phyloP scores from a whole-genome alignment of 2,797 vertebrate species.

The Gobionotothen gibberifrons region DNA sequence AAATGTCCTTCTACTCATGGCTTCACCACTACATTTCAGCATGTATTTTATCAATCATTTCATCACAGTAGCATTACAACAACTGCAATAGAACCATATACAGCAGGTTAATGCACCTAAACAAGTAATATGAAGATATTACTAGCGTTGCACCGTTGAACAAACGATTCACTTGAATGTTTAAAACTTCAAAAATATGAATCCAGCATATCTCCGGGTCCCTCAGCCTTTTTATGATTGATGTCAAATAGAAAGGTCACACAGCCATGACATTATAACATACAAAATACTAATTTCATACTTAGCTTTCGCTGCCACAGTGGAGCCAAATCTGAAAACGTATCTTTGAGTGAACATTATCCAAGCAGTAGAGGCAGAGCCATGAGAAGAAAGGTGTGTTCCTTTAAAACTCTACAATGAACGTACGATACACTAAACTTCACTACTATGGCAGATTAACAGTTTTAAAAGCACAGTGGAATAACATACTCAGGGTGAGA shows the following conservation, averaged over 20 bases:
- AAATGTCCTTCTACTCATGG: background rate
- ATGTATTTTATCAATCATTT: background rate
- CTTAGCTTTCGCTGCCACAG: background rate
- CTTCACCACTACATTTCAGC: background rate
- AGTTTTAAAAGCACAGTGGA: background rate
- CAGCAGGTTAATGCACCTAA: conserved; percentile 19
- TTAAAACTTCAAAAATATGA: conserved; percentile 12
- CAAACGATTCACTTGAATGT: background rate
- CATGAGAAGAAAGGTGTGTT: background rate
- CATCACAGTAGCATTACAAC: background rate
- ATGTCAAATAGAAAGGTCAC: conserved; percentile 9
- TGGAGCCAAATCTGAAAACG: background rate
- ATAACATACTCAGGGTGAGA: background rate
- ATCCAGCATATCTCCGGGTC: background rate
- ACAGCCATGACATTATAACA: background rate
- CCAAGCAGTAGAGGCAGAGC: conserved; percentile 20
- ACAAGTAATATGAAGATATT: conserved; percentile 8
- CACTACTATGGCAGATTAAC: background rate
- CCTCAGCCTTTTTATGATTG: background rate
- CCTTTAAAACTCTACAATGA: conserved; percentile 3
- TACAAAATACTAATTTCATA: background rate
- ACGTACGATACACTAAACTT: background rate
- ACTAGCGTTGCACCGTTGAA: background rate
- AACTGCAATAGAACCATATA: conserved; percentile 1
- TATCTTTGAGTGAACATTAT: conserved; percentile 4